Percentiles rank a stretch among this genome's conserved stretches.
phyloP scores from a whole-genome alignment of 2,888 invertebrate genomes.

The Harpalus rubripes region DNA sequence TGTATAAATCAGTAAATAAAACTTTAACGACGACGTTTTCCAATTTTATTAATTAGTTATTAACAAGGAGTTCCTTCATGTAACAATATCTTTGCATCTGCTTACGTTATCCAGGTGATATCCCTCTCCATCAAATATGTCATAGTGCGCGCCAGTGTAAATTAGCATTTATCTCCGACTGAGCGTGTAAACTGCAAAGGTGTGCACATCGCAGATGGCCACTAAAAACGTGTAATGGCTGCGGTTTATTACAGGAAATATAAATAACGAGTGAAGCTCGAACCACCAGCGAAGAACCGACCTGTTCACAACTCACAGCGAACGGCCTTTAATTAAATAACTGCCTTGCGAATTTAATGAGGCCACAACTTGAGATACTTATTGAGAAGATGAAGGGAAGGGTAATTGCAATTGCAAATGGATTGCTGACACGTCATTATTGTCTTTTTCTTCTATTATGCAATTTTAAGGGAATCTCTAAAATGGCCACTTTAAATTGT shows the following conservation, averaged over 20 bases:
- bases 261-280: slow-evolving; percentile 59
- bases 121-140: slow-evolving; percentile 51
- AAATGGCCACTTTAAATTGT: not conserved
- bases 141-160: slow-evolving; percentile 46
- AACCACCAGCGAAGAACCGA: slow-evolving; percentile 19
- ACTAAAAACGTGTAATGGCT: slow-evolving; percentile 54
- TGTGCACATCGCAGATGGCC: slow-evolving; percentile 58
- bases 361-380: slow-evolving; percentile 50
- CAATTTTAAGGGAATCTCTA: slow-evolving; percentile 2
- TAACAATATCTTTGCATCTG: slow-evolving; percentile 18
- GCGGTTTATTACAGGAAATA: slow-evolving; percentile 62
- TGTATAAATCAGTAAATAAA: slow-evolving; percentile 12
- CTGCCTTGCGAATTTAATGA: slow-evolving; percentile 54
- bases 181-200: slow-evolving; percentile 59
- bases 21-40: not conserved
- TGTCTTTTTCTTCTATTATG: slow-evolving; percentile 21
- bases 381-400: slow-evolving; percentile 23
- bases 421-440: slow-evolving; percentile 49
- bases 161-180: slow-evolving; percentile 55
- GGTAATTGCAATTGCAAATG: slow-evolving; percentile 38
- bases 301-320: slow-evolving; percentile 26
- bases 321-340: slow-evolving; percentile 41
- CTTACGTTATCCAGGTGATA: slow-evolving; percentile 45
- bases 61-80: not conserved
- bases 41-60: slow-evolving; percentile 1